A percentile compares a stretch with the other conserved stretches of the same genome.
Conservation (phyloP, 1,140 invertebrate species). For the Sarcophaga bullata region DNA sequence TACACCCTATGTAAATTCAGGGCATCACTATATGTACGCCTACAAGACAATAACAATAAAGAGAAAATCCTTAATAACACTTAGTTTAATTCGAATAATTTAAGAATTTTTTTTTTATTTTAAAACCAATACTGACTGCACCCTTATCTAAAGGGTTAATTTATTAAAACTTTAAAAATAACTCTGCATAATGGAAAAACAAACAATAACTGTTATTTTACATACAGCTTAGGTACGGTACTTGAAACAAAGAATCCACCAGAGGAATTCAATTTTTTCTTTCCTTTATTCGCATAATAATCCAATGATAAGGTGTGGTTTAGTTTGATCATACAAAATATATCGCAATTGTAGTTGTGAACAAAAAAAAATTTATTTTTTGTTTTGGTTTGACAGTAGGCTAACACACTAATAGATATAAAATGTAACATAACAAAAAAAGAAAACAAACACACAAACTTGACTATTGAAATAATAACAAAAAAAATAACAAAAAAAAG, state of each 20-base stretch:
- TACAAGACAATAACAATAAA: too few relatives aligned
- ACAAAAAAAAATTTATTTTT: neutral
- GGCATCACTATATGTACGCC: too few relatives aligned
- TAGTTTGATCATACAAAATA: neutral
- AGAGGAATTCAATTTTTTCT: neutral
- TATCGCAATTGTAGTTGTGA: neutral
- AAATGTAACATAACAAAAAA: too few relatives aligned
- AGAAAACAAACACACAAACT: too few relatives aligned
- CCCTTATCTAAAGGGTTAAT: neutral
- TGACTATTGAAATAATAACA: too few relatives aligned
- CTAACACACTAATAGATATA: neutral
- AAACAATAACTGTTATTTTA: slow-evolving; percentile 15
- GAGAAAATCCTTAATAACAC: too few relatives aligned
- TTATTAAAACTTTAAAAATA: neutral
- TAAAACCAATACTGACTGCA: neutral
- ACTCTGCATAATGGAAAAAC: neutral
- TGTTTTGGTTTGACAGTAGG: neutral
- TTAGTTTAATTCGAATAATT: too few relatives aligned
- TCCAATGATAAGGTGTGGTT: slow-evolving; percentile 4
- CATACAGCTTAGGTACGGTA: neutral
- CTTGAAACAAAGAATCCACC: slow-evolving; percentile 9
- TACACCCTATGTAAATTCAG: too few relatives aligned
- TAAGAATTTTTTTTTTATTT: too few relatives aligned
- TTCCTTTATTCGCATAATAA: neutral
- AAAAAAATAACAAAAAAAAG: too few relatives aligned